Conservation (phyloP, 1,140 invertebrate species). For the Wiebesia pumilae region DNA sequence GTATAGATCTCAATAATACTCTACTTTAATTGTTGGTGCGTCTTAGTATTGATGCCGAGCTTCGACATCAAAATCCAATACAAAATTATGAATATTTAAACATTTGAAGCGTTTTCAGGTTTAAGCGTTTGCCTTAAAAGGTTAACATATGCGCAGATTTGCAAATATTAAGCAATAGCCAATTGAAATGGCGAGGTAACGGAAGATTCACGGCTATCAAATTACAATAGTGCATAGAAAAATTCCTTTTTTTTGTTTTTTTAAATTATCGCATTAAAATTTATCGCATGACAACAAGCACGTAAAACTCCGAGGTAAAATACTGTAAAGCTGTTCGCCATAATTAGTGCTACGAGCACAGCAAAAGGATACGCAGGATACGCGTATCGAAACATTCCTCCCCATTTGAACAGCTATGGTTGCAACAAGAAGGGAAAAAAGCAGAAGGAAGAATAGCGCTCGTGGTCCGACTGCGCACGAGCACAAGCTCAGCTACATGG, state of each 20-base stretch:
- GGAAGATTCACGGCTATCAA: neutral
- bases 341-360: conserved; percentile 1
- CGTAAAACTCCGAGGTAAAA: neutral
- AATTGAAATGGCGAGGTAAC: neutral
- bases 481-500: neutral
- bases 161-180: neutral
- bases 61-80: neutral
- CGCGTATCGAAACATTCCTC: neutral
- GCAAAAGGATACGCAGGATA: neutral
- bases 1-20: no score
- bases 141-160: neutral
- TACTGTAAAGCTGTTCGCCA: neutral
- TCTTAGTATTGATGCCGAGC: no score
- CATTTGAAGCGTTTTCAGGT: neutral
- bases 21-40: no score
- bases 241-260: neutral
- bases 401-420: neutral
- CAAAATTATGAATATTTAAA: neutral
- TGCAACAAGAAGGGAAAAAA: neutral
- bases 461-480: neutral
- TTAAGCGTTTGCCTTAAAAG: neutral
- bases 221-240: neutral
- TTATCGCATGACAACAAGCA: neutral
- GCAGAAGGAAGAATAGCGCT: neutral
- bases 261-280: neutral